Evolutionary conservation across 2,113 vertebrate genomes (phyloP), one percentile per base, ranked within the genome.

Genomic region (Gasterosteus nipponicus): DNA sequence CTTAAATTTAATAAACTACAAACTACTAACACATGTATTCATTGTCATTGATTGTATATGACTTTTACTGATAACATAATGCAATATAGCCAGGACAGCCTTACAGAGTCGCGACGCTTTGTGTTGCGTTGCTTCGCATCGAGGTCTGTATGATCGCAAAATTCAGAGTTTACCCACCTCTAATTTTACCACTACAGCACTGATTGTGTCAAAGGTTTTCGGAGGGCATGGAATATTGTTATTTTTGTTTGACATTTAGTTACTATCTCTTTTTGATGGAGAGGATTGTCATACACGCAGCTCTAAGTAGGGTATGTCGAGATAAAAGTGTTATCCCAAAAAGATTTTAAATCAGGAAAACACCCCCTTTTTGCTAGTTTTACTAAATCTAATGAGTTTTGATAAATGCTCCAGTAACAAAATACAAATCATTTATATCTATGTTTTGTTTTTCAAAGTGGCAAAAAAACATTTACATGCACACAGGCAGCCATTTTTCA

Each of bases 141-240:
- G 22, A 26, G 22, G 22, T 26, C 22, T 26, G 22, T 26, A 26
- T 26, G 22, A 26, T 26, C 22, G 1, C 22, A 26, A 26, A 26
- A 26, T 26, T 26, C 22, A 26, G 22, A 26, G 22, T 26, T 26
- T 26, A 26, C 22, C 22, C 22, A 26, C 22, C 22, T 26, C 22
- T 26, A 26, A 26, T 26, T 26, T 26, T 26, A 26, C 22, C 22
- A 26, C 22, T 26, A 26, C 22, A 26, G 22, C 22, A 26, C 22
- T 26, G 22, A 26, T 26, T 26, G 22, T 64, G 59, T n/a, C 57
- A 61, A 81, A 82, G 19, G 29, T 26, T 67, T 65, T 75, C 49
- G 29, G 38, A 68, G 78, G 46, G 53, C 26, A 5, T 31, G 10
- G 69, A 70, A 73, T 67, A 71, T 66, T 77, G 64, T 83, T 78